Evolutionary conservation across 30 jellyfish, hydroid and myxozoan species (phyloP).

Genomic region (Turritopsis rubra): DNA sequence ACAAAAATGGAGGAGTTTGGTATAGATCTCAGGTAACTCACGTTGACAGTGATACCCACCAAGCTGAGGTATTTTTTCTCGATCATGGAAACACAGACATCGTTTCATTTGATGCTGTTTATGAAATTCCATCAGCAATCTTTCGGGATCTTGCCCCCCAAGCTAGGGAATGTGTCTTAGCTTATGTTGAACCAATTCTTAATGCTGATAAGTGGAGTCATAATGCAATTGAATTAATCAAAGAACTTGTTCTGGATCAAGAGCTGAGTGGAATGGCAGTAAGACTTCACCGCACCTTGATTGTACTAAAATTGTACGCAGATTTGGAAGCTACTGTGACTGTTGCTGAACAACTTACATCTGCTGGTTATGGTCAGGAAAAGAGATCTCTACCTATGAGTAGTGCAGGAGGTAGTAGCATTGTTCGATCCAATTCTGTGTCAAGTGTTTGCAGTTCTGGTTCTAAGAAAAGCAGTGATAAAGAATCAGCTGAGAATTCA

Average conservation of each 20-base stretch:
- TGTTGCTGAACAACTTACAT: slow-evolving; percentile 68
- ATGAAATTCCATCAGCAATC: slow-evolving; percentile 36
- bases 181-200: slow-evolving; percentile 70
- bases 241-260: slow-evolving; percentile 61
- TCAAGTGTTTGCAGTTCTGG: slow-evolving; percentile 15
- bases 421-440: slow-evolving; percentile 26
- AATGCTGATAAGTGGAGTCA: slow-evolving; percentile 61
- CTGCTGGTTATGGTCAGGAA: slow-evolving; percentile 83
- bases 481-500: slow-evolving; percentile 18
- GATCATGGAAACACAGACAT: slow-evolving; percentile 79
- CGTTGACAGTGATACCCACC: slow-evolving; percentile 15
- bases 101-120: slow-evolving; percentile 23
- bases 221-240: slow-evolving; percentile 59
- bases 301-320: slow-evolving; percentile 47
- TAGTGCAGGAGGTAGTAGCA: slow-evolving; percentile 38
- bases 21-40: slow-evolving; percentile 34
- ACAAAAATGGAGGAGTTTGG: slow-evolving; percentile 24
- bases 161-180: slow-evolving; percentile 68
- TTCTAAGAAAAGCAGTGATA: slow-evolving; percentile 27
- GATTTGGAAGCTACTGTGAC: slow-evolving; percentile 44
- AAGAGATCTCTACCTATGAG: slow-evolving; percentile 33
- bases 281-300: slow-evolving; percentile 43
- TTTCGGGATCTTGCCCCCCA: slow-evolving; percentile 63
- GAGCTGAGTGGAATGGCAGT: slow-evolving; percentile 74
- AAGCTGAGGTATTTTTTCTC: slow-evolving; percentile 59